These are phyloP conservation scores for Lutra lutra DNA, from an alignment of 2,797 vertebrate genomes.

Conservation along the genomic window DNA sequence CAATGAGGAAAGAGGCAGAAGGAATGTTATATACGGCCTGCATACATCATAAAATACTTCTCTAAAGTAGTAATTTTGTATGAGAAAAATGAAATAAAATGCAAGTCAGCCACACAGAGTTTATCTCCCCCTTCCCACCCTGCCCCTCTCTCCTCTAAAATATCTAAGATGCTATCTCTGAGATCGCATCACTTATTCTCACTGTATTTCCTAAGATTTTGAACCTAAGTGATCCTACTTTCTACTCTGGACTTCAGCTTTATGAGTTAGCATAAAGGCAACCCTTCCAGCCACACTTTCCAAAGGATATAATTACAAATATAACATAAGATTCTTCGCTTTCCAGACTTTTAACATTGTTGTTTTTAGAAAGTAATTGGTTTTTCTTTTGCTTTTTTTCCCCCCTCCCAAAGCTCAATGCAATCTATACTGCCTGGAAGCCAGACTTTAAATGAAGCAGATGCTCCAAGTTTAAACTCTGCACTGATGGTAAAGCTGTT, in stretches of 20 bases:
- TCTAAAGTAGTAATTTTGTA: background rate
- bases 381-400: constrained; percentile 52
- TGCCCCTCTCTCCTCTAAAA: background rate
- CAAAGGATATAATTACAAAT: constrained; percentile 77
- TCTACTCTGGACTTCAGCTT: constrained; percentile 48
- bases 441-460: constrained; percentile 84
- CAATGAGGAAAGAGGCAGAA: background rate
- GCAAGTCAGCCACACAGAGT: background rate
- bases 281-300: constrained; percentile 61
- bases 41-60: background rate
- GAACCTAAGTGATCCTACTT: background rate
- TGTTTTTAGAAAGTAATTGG: constrained; percentile 79
- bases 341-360: constrained; percentile 75
- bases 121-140: background rate
- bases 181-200: background rate
- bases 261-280: constrained; percentile 68
- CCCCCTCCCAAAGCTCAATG: constrained; percentile 65
- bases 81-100: background rate
- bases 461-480: constrained; percentile 82
- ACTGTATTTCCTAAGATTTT: constrained; percentile 30
- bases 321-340: constrained; percentile 55
- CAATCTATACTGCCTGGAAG: constrained; percentile 81
- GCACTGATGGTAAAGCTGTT: constrained; percentile 81
- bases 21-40: background rate
- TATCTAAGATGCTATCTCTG: background rate